phyloP scores from a whole-genome alignment of 1,140 invertebrate species.

The Gonioctena quinquepunctata region DNA sequence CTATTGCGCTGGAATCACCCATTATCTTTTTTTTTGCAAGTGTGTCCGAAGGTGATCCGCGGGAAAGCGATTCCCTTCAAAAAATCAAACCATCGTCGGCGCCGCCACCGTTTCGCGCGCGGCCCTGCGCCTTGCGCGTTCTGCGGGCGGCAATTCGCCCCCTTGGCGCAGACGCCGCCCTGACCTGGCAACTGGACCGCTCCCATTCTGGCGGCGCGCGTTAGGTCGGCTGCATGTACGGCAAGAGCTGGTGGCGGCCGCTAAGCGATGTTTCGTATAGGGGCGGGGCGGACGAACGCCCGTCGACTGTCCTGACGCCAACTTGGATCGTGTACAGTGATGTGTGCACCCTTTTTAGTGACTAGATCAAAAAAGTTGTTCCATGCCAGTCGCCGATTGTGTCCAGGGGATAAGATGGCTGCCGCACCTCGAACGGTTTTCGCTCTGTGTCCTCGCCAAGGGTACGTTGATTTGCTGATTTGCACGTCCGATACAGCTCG shows the following conservation, averaged over 20 bases:
- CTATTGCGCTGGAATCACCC: no score
- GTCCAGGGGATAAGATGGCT: constrained; percentile 19
- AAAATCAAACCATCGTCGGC: no score
- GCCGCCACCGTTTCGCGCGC: no score
- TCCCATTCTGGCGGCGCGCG: constrained; percentile 21
- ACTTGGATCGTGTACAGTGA: constrained; percentile 17
- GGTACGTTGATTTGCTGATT: constrained; percentile 11
- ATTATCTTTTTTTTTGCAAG: no score
- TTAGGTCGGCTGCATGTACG: constrained; percentile 21
- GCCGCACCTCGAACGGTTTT: constrained; percentile 12
- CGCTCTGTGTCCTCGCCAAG: constrained; percentile 14
- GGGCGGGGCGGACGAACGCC: constrained; percentile 13
- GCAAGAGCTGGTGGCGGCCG: constrained; percentile 22
- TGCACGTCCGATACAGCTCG: not conserved
- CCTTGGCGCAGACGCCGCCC: constrained; percentile 11
- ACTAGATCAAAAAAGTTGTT: constrained; percentile 12
- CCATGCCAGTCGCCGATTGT: not conserved
- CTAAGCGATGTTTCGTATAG: constrained; percentile 21
- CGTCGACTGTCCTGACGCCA: constrained; percentile 20
- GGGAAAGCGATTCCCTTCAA: no score
- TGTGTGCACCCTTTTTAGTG: constrained; percentile 21
- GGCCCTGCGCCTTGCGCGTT: not conserved
- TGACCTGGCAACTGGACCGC: constrained; percentile 20
- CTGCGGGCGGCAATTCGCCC: not conserved
- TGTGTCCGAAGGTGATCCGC: no score